Evolutionary conservation across 2,113 vertebrate genomes (phyloP), one percentile per base, ranked within the genome.

Genomic region (Lucifuga dentata): DNA sequence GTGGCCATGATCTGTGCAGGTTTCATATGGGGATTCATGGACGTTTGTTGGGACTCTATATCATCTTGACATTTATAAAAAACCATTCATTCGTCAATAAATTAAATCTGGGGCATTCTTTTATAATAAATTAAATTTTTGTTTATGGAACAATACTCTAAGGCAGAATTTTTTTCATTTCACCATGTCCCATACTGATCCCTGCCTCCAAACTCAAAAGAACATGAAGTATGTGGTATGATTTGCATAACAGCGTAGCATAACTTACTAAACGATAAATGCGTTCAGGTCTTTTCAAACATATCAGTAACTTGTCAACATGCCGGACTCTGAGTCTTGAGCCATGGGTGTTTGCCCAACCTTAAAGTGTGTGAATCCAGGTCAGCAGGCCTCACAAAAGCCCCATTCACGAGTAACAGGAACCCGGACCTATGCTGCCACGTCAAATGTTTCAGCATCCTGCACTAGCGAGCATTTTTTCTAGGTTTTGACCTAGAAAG

Each of bases 301-400:
- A 20, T 12, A 2, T 29, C 48, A 29, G 52, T 35, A 35, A 40
- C n/a, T 40, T 38, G 13, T 77, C 23, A 36, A 74, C 43, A 15
- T 29, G 48, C 20, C 15, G 50, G 16, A 49, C 50, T 8, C 65
- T 19, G 20, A 44, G n/a, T 49, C 46, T 77, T 10, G 20, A 3
- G 20, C 38, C 23, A 66, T 19, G 49, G 15, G 15, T 78, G 79
- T 81, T 85, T 84, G 85, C 83, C n/a, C 72, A 58, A 16, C 17
- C 62, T 48, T 26, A 48, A 64, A 59, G 56, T 15, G 65, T 24
- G 63, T 38, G 21, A 12, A 29, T 16, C 8, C 49, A 63, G 62
- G 53, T 76, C 78, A 63, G 68, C 64, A 77, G 75, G 77, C 58
- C 83, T 41, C 61, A 90, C 90, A 91, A 87, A 89, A 75, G 81